Conservation (phyloP, 1,140 invertebrate genomes). For the Ceratina calcarata region DNA sequence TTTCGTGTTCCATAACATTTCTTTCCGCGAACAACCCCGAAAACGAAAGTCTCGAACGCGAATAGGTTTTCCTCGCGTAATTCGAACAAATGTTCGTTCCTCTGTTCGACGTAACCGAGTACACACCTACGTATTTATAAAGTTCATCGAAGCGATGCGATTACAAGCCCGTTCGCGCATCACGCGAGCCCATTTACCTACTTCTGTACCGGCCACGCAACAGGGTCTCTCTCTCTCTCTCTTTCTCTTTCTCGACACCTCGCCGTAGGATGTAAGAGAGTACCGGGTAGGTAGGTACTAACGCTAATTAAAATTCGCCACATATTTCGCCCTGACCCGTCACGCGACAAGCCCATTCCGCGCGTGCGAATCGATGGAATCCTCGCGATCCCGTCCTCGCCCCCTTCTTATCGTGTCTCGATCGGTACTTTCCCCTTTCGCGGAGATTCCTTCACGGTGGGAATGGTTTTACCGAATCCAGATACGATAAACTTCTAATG, state of each 20-base stretch:
- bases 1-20: too few relatives aligned
- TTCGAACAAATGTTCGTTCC: slow-evolving; percentile 28
- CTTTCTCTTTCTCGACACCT: background rate
- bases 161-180: slow-evolving; percentile 57
- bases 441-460: background rate
- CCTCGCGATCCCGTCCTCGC: background rate
- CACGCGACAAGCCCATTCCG: background rate
- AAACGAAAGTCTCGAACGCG: slow-evolving; percentile 23
- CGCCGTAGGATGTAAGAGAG: too few relatives aligned
- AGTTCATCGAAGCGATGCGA: slow-evolving; percentile 57
- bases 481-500: too few relatives aligned
- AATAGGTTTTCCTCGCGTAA: slow-evolving; percentile 48
- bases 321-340: background rate
- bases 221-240: slow-evolving; percentile 11
- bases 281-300: slow-evolving; percentile 1
- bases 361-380: slow-evolving; percentile 9
- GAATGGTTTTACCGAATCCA: background rate
- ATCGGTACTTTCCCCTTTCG: slow-evolving; percentile 3
- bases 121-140: slow-evolving; percentile 42
- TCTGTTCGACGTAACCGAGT: background rate
- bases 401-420: slow-evolving; percentile 7
- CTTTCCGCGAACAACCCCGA: background rate
- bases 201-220: slow-evolving; percentile 47
- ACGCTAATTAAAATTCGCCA: slow-evolving; percentile 35
- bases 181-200: slow-evolving; percentile 63